Conservation (phyloP, 2,797 vertebrate species). For the Mormyrus proboscirostris region DNA sequence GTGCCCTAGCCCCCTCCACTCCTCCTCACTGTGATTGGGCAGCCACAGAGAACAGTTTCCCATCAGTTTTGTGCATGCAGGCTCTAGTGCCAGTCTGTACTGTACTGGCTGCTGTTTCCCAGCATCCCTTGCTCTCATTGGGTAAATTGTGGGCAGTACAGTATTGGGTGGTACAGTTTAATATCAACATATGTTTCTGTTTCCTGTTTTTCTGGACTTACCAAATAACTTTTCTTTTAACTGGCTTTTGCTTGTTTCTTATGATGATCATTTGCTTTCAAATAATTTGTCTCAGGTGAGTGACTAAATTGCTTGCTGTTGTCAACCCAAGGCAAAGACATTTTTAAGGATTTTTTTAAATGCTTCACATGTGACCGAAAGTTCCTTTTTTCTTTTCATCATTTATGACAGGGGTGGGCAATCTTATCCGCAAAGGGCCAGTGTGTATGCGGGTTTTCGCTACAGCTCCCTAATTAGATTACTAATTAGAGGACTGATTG, state of each 20-base stretch:
- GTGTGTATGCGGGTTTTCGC: too few species aligned
- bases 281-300: not conserved
- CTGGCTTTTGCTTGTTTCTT: conserved; percentile 7
- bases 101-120: conserved; percentile 59
- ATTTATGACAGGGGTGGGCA: too few species aligned
- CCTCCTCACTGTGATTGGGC: conserved; percentile 76
- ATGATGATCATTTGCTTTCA: not conserved
- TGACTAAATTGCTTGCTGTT: not conserved
- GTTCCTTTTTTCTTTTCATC: not conserved
- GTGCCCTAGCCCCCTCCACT: conserved; percentile 63
- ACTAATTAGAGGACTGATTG: too few species aligned
- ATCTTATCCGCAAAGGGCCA: too few species aligned
- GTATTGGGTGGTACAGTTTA: conserved; percentile 39
- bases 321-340: not conserved
- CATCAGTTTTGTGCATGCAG: conserved; percentile 99
- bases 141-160: conserved; percentile 60
- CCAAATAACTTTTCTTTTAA: conserved; percentile 25
- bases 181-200: conserved; percentile 35
- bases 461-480: too few species aligned
- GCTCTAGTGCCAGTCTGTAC: conserved; percentile 51
- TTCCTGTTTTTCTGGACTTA: conserved; percentile 26
- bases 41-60: conserved; percentile 86
- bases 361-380: not conserved
- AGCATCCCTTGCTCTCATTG: conserved; percentile 17
- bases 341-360: not conserved